Conservation (phyloP, 2,888 invertebrate species). For the Agriopis leucophaearia region DNA sequence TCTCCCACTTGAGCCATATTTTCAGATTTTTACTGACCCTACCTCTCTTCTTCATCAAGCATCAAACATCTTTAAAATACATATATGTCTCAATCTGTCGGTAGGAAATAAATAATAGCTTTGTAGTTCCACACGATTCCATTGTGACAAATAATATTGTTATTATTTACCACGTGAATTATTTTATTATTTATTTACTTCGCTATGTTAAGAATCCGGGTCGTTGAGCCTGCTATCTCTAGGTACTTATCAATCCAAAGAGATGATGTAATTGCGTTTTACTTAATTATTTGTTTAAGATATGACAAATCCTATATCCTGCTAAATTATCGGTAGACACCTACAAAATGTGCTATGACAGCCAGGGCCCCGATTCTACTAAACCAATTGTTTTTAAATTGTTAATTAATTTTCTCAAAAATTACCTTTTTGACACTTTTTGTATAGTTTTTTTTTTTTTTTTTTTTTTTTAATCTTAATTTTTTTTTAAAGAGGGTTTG, state of each 20-base stretch:
- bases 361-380: too few relatives aligned
- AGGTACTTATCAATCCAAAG: constrained; percentile 42
- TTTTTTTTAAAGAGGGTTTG: too few relatives aligned
- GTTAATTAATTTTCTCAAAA: too few relatives aligned
- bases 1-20: too few relatives aligned
- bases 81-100: too few relatives aligned
- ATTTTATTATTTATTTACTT: constrained; percentile 15
- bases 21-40: too few relatives aligned
- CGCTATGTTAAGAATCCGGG: constrained; percentile 41
- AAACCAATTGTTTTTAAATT: too few relatives aligned
- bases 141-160: not conserved
- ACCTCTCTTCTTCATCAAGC: too few relatives aligned
- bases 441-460: too few relatives aligned
- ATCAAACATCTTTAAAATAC: too few relatives aligned
- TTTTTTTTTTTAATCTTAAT: too few relatives aligned
- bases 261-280: constrained; percentile 45
- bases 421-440: too few relatives aligned
- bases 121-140: not conserved
- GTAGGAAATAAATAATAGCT: not conserved
- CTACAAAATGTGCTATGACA: not conserved
- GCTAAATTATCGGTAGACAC: not conserved
- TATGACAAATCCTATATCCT: constrained; percentile 11
- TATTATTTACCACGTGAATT: constrained; percentile 9
- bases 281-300: constrained; percentile 32
- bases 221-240: constrained; percentile 47